These are phyloP conservation scores for Dipodomys spectabilis DNA, from an alignment of 2,113 vertebrate species.

Conservation along the genomic window DNA sequence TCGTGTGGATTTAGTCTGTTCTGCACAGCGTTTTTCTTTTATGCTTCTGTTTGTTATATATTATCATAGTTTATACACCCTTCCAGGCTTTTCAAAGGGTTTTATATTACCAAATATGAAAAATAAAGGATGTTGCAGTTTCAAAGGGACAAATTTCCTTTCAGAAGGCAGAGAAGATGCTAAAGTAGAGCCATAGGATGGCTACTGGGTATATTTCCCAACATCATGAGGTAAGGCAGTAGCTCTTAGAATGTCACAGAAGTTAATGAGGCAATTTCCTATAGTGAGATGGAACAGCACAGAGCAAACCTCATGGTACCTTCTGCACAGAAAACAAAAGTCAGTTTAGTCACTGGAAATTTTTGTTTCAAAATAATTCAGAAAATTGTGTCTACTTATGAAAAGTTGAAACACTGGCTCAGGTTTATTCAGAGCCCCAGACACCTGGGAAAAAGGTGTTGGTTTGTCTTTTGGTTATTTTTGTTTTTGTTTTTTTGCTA, in stretches of 20 bases:
- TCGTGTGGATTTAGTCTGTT: constrained; percentile 69
- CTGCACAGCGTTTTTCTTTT: constrained; percentile 66
- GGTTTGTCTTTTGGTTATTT: background rate
- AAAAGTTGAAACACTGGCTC: background rate
- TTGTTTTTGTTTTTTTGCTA: background rate
- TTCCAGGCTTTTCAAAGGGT: constrained; percentile 72
- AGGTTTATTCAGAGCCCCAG: background rate
- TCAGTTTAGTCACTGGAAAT: background rate
- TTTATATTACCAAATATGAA: constrained; percentile 67
- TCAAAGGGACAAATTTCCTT: constrained; percentile 66
- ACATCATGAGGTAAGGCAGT: constrained; percentile 20
- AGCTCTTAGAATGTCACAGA: constrained; percentile 58
- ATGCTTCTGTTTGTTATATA: constrained; percentile 80
- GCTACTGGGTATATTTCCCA: background rate
- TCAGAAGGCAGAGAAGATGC: constrained; percentile 52
- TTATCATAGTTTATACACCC: constrained; percentile 76
- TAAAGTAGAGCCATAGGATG: constrained; percentile 38
- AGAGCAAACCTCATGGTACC: background rate
- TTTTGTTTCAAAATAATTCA: constrained; percentile 50
- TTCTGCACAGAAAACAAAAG: constrained; percentile 36
- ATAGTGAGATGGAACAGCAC: constrained; percentile 1
- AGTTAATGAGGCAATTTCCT: constrained; percentile 75
- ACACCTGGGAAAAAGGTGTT: background rate
- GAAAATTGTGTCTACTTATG: constrained; percentile 2
- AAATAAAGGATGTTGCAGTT: constrained; percentile 63